Base-by-base conservation (phyloP, 2,113 vertebrate species). In the Clarias gariepinus region DNA sequence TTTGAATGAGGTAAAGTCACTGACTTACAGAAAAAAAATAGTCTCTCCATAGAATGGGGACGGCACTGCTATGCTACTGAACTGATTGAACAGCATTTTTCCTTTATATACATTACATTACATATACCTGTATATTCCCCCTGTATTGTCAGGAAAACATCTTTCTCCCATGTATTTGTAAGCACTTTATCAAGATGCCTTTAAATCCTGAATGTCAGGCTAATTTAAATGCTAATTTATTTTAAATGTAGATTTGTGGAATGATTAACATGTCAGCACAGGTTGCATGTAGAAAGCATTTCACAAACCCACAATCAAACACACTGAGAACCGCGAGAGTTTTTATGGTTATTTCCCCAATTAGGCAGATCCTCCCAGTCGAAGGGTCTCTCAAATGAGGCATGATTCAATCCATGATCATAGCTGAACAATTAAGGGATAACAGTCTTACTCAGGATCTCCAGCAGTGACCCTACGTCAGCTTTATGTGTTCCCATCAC, bases 1-100 rank as follows among this genome's bases (percentile, higher is more conserved):
- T 87, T 88, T 92, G 64, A 93, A 23, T 36, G 4, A 15, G 79
- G 9, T 63, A 25, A 57, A 57, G 30, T 36, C 76, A n/a, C 63
- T 68, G 61, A 64, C 73, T 53, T 52, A 64, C 41, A 33, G n/a
- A 74, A 79, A 79, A 85, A 79, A 53, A 60, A 41, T 23, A 19
- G 58, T 12, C 71, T 63, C n/a, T 28, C 28, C 19, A 36, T 28
- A 33, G n/a, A 53, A 4, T 53, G 36, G n/a, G 47, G 13, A 85
- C 52, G 10, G 47, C 74, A 77, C 23, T 53, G 41, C 21, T 53
- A 15, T 53, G 73, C 1, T n/a, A 52, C 2, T 12, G 33, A 41
- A 71, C 33, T 36, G 28, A 1, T 18, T 33, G 33, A 33, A 69
- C 13, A 21, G 19, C 5, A 0, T 12, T 47, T 74, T 21, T 25